Base-by-base conservation (phyloP, 1,140 invertebrate species). In the Pseudomyrmex sp. region DNA sequence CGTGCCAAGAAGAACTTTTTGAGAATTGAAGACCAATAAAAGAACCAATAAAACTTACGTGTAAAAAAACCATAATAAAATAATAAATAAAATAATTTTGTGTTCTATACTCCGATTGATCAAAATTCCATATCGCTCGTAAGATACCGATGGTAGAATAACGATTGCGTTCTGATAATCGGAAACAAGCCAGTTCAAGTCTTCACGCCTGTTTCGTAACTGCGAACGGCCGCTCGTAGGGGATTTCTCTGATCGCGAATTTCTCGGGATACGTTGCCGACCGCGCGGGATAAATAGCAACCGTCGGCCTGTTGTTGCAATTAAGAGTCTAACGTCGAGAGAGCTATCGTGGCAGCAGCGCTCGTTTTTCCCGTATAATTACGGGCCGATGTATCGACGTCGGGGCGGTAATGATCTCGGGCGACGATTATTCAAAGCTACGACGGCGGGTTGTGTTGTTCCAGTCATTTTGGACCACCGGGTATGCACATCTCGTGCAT, bases 401-500 rank as follows among this genome's bases (percentile, higher is more conserved):
- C 76, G 54, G 12, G 35, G 18, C 54, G 44, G 35, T 79, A 79
- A 79, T 69, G 65, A 79, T 79, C 15, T 2, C 20, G 65, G 75
- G 65, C 70, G 70, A 63, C 72, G 79, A 82, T 73, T 75, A 82
- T 82, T 82, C 20, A 75, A 82, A 35, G 35, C 35, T 35, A 35
- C 35, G 35, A 26, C 58, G 44, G n/a, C 26, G 18, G 18, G 50
- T 50, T 35, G 46, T 44, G 44, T 23, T 62, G 44, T 23, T 62
- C 35, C 35, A n/a, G 18, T 52, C 56, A 74, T 83, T 86, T 68
- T 73, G 68, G 85, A 83, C 73, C 92, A 92, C 92, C 87, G 82
- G 66, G 91, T 93, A 92, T 89, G 85, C 69, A 86, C 7, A 50
- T 82, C 77, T 82, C 61, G 82, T 66, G 63, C 83, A 63, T 77